Conservation (phyloP, 2,797 vertebrate genomes). For the Ctenochaetus hawaiiensis region DNA sequence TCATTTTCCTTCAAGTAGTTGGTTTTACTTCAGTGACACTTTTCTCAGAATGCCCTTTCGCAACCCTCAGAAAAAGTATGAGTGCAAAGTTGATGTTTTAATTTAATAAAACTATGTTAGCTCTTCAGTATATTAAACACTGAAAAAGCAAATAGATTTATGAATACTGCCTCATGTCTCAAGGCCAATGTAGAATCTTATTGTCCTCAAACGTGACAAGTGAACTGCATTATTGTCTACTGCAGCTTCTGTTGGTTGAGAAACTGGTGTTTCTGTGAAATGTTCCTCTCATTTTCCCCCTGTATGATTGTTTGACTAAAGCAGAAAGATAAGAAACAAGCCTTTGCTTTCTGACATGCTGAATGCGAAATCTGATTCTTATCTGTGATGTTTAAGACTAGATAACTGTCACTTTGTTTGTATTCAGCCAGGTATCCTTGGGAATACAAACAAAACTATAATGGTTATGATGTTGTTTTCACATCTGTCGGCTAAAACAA, state of each 20-base stretch:
- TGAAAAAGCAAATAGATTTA: neutral
- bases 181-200: neutral
- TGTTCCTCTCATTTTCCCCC: neutral
- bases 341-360: neutral
- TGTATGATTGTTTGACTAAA: neutral
- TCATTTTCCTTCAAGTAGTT: conserved; percentile 16
- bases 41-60: conserved; percentile 13
- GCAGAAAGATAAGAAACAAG: neutral
- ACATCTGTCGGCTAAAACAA: conserved; percentile 25
- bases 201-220: neutral
- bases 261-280: neutral
- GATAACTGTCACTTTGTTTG: neutral
- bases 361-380: conserved; percentile 2
- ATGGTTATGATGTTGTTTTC: neutral
- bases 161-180: neutral
- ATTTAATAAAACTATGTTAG: neutral
- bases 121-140: neutral
- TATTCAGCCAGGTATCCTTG: neutral
- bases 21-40: conserved; percentile 2
- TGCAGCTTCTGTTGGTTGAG: neutral
- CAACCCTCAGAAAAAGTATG: neutral
- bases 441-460: conserved; percentile 15
- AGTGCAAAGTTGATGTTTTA: neutral
- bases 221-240: conserved; percentile 5
- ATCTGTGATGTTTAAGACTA: conserved; percentile 28